phyloP scores from a whole-genome alignment of 2,113 vertebrate species.

The Sciurus niger region DNA sequence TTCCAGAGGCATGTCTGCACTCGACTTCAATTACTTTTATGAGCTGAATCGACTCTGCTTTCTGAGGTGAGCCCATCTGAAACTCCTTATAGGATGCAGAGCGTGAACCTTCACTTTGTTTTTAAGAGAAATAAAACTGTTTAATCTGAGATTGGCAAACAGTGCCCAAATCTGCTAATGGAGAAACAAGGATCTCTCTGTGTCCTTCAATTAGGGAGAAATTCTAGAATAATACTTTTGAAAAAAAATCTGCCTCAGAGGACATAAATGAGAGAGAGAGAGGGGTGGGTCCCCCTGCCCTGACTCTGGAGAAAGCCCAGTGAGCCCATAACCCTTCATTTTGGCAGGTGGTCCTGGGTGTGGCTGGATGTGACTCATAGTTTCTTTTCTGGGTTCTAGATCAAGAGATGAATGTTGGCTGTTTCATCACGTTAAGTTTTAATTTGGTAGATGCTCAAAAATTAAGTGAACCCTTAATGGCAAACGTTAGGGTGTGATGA shows the following conservation, averaged over 20 bases:
- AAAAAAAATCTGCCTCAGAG: not conserved
- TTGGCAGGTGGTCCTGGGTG: not conserved
- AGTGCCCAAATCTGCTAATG: not conserved
- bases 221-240: not conserved
- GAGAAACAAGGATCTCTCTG: constrained; percentile 39
- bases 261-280: constrained; percentile 12
- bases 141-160: not conserved
- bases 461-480: not conserved
- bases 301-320: not conserved
- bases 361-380: not conserved
- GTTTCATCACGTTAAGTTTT: not conserved
- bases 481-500: constrained; percentile 48
- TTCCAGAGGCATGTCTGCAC: constrained; percentile 37
- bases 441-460: constrained; percentile 14
- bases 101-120: constrained; percentile 22
- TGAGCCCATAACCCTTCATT: not conserved
- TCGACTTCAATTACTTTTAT: constrained; percentile 32
- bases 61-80: not conserved
- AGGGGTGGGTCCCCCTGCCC: not conserved
- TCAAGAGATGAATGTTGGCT: not conserved
- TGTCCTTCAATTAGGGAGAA: not conserved
- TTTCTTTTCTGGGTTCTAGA: not conserved
- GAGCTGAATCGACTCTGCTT: constrained; percentile 17
- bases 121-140: constrained; percentile 43
- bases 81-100: not conserved